These are phyloP conservation scores for Leptodactylus fuscus DNA, from an alignment of 2,113 vertebrate genomes.

Conservation along the genomic window DNA sequence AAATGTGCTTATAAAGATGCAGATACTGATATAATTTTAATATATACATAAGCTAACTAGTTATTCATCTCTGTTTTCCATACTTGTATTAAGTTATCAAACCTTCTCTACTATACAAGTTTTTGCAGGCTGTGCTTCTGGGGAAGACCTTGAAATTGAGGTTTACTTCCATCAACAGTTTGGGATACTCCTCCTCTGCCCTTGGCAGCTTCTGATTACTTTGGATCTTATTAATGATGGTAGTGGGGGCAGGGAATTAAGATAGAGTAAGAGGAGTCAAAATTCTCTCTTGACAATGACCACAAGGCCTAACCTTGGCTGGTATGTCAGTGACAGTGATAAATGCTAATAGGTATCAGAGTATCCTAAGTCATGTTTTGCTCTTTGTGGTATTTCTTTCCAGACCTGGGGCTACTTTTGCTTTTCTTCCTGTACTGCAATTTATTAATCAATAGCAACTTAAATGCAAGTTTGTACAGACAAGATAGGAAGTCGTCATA, in stretches of 20 bases:
- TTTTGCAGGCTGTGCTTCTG: constrained; percentile 29
- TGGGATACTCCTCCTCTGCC: constrained; percentile 71
- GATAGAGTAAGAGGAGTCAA: constrained; percentile 69
- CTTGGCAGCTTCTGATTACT: constrained; percentile 68
- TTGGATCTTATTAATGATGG: constrained; percentile 73
- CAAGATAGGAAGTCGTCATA: background rate
- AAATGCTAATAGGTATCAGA: constrained; percentile 63
- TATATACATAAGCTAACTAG: too few relatives aligned
- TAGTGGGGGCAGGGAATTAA: constrained; percentile 58
- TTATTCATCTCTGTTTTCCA: background rate
- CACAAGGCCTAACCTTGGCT: constrained; percentile 71
- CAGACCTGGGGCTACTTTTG: constrained; percentile 47
- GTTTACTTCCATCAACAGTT: constrained; percentile 65
- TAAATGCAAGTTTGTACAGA: constrained; percentile 40
- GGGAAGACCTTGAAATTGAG: constrained; percentile 60
- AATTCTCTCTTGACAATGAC: constrained; percentile 78
- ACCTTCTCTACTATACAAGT: constrained; percentile 21
- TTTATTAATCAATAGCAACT: constrained; percentile 28
- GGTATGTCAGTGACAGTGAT: constrained; percentile 69
- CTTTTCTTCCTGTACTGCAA: constrained; percentile 49
- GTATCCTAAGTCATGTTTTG: constrained; percentile 42
- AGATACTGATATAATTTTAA: too few relatives aligned
- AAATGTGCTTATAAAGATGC: too few relatives aligned
- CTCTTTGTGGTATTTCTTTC: constrained; percentile 39
- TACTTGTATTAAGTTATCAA: background rate